Percentiles rank a stretch among this genome's conserved stretches.
phyloP scores from a whole-genome alignment of 2,113 vertebrate genomes.

The Syngnathoides biaculeatus region DNA sequence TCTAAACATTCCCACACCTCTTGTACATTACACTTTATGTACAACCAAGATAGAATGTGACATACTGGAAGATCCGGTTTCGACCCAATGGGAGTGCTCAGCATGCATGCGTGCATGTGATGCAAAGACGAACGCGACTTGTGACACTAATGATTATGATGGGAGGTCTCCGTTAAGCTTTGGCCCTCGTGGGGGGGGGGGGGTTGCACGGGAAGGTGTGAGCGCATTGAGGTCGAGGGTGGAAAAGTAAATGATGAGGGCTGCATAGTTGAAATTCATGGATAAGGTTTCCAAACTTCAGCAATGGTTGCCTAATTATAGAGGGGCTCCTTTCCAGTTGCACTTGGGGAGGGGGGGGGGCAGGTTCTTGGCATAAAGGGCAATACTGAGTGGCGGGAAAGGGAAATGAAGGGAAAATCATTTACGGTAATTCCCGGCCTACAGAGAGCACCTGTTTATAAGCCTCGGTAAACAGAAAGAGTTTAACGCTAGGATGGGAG shows the following conservation, averaged over 20 bases:
- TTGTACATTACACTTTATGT: slow-evolving; percentile 36
- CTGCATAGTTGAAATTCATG: slow-evolving; percentile 68
- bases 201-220: slow-evolving; percentile 20
- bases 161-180: slow-evolving; percentile 22
- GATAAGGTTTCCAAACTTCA: slow-evolving; percentile 73
- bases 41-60: slow-evolving; percentile 57
- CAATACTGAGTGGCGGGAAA: slow-evolving; percentile 33
- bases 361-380: slow-evolving; percentile 30
- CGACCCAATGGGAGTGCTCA: slow-evolving; percentile 38
- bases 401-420: slow-evolving; percentile 30
- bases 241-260: slow-evolving; percentile 26
- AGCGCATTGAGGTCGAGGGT: slow-evolving; percentile 31
- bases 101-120: slow-evolving; percentile 10
- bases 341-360: slow-evolving; percentile 15
- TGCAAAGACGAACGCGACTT: neutral
- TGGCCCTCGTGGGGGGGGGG: neutral
- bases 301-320: slow-evolving; percentile 73
- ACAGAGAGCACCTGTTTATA: too few relatives aligned
- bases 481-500: too few relatives aligned
- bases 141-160: slow-evolving; percentile 12
- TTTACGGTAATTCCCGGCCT: too few relatives aligned
- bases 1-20: slow-evolving; percentile 18
- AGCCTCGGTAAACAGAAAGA: too few relatives aligned
- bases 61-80: slow-evolving; percentile 48
- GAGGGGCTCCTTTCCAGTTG: slow-evolving; percentile 3